Base-by-base conservation (phyloP, 2,888 invertebrate genomes). In the Tenthredo distinguenda region DNA sequence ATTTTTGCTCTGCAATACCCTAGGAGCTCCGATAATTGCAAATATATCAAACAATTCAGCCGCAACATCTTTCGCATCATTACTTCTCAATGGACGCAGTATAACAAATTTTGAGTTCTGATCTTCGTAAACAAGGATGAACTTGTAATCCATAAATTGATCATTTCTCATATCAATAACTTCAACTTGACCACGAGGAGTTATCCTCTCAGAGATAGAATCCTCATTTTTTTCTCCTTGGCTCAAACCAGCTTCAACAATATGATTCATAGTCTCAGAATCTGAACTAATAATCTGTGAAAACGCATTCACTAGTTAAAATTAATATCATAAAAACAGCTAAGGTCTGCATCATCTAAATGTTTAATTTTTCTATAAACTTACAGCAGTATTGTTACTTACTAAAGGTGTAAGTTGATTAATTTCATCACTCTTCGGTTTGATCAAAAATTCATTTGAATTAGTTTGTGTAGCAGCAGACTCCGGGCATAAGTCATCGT, bases 61-160 rank as follows among this genome's bases (percentile, higher is more conserved):
- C 1, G 91, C 91, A 2, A 91, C 88, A 76, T 90, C 90, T 12
- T 86, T 85, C 0, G 88, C 87, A 10, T 88, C 87, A 26, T 88
- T 86, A 34, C 79, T 88, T n/a, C 43, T 84, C 18, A 91, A 84
- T 12, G 90, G 88, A 86, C 89, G 89, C 3, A 92, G 84, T 34
- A 92, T 86, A 15, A 91, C 87, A 71, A 91, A 92, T 82, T 89
- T 91, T 0, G 92, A 90, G 12, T 87, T 71, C 37, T 89, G 89
- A 86, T 92, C 92, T 84, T 91, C 90, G 15, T 91, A 92, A 50
- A 90, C 87, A 34, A 92, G 87, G 5, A 92, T 88, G 81, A 89
- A 89, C 62, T 88, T 89, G 58, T 87, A 89, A 34, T 71, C 77
- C 7, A 84, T 85, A 18, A 71, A 86, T 71, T 88, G 68, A 37